Evolutionary conservation across 2,888 invertebrate species (phyloP), one percentile per base, ranked within the genome.

Genomic region (Pachliopta kotzebuea): DNA sequence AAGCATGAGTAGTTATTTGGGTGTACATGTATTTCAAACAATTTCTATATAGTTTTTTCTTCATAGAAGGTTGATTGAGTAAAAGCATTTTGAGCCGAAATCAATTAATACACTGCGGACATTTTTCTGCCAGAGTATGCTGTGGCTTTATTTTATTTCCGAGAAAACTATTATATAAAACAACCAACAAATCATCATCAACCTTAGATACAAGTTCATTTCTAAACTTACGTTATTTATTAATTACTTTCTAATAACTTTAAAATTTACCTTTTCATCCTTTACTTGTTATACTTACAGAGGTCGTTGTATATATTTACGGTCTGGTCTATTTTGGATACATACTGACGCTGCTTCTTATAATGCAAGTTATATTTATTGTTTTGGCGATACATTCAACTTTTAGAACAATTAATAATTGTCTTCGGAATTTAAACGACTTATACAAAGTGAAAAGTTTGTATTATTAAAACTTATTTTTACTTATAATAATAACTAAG

Each of bases 331-430:
- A 55, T 29, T 7, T 29, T 29, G 55, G 29, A 29, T 55, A 55
- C 55, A 23, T 52, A 21, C n/a, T 21, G 21, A 52, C 50, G n/a
- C 21, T 52, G 21, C 14, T 52, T 11, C 9, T 52, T 21, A 52
- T 21, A 52, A 52, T 52, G 50, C 50, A 52, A 52, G 50, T 52
- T 1, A 23, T 21, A 52, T 52, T 52, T 52, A 11, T 52, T 52
- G 21, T 20, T 21, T 11, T 52, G 21, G 14, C 50, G 9, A 52
- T 52, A 20, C 50, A 52, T 21, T 18, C 50, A 52, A 9, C 50
- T 11, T 21, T 20, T 21, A 52, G 21, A 52, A 52, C 21, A 11
- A 52, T 52, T 21, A 52, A 52, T 21, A 23, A 1, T 11, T 14
- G 50, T 52, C 21, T 52, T 1, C 50, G 21, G 21, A 52, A 52